Base-by-base conservation (phyloP, 2,888 invertebrate genomes). In the Drosophila anomalipes region DNA sequence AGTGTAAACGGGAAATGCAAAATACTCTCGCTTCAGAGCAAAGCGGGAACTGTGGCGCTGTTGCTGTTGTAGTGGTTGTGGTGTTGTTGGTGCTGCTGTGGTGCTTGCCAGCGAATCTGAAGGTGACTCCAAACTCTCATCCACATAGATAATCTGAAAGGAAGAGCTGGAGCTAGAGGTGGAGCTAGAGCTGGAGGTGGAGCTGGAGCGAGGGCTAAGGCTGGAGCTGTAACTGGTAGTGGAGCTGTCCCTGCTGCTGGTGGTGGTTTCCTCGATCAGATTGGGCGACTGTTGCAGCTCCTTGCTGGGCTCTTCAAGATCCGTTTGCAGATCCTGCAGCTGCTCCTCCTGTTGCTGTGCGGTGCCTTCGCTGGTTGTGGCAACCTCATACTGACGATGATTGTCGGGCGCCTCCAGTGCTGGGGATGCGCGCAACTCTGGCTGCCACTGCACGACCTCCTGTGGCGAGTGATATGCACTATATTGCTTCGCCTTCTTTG, bases 1-100 rank as follows among this genome's bases (percentile, higher is more conserved):
- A 1, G 91, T 90, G 47, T 90, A 91, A 6, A 92, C 80, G 0
- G 92, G 92, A 64, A 92, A 91, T 4, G 92, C 91, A 47, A 82
- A 92, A 59, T 86, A 90, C 10, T 89, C 86, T 2, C 81, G 80
- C 35, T 83, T 70, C 6, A 82, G 53, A 5, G 84, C 74, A 51
- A 91, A 92, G 0, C 90, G 86, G 0, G 91, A 90, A 51, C 90
- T 91, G 26, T 74, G 84, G 2, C 76, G 84, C 22, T 60, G 58
- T 19, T n/a, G 7, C 12, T 35, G 19, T 0, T 33, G 19, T 32
- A 53, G 47, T 2, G 26, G 56, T 7, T 5, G 19, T 19, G 16
- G 7, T 0, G 28, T 19, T 19, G 60, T 47, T 2, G 74, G 69
- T 12, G 49, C 66, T 0, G 47, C 59, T 7, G 70, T 68, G 49